Conservation (phyloP, 2,888 invertebrate species). For the Drosophila paracracens region DNA sequence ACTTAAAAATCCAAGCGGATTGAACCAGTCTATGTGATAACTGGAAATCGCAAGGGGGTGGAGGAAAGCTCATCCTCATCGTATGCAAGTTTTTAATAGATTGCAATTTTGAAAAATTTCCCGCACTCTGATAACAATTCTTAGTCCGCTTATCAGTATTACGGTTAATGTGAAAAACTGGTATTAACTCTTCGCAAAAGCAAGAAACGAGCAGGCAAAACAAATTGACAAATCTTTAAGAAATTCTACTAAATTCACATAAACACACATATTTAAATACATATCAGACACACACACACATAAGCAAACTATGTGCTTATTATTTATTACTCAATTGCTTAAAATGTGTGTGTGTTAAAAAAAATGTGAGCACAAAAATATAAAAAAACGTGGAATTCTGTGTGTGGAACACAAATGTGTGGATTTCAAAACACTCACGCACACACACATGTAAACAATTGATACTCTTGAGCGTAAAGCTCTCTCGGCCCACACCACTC, state of each 20-base stretch:
- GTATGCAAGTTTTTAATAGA: slow-evolving; percentile 45
- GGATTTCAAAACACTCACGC: slow-evolving; percentile 44
- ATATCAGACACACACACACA: slow-evolving; percentile 9
- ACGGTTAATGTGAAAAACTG: slow-evolving; percentile 8
- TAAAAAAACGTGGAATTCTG: slow-evolving; percentile 53
- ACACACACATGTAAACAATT: slow-evolving; percentile 1
- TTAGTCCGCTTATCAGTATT: slow-evolving; percentile 37
- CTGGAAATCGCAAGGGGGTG: slow-evolving; percentile 27
- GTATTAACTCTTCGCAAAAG: slow-evolving; percentile 2
- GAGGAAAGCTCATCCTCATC: slow-evolving; percentile 7
- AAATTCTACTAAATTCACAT: slow-evolving; percentile 10
- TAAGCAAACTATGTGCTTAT: slow-evolving; percentile 40
- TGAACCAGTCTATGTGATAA: slow-evolving; percentile 53
- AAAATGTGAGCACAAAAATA: slow-evolving; percentile 61
- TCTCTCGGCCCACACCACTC: slow-evolving; percentile 36
- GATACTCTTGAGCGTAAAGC: slow-evolving; percentile 34
- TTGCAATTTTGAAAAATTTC: slow-evolving; percentile 67
- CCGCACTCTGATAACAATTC: slow-evolving; percentile 44
- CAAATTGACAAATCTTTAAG: slow-evolving; percentile 26
- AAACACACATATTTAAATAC: slow-evolving; percentile 14
- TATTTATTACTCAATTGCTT: slow-evolving; percentile 52
- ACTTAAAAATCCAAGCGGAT: slow-evolving; percentile 44
- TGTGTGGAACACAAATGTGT: slow-evolving; percentile 67
- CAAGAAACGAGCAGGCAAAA: slow-evolving; percentile 31
- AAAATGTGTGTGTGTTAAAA: slow-evolving; percentile 17